phyloP scores from a whole-genome alignment of 2,113 vertebrate species.

The Pionites leucogaster region DNA sequence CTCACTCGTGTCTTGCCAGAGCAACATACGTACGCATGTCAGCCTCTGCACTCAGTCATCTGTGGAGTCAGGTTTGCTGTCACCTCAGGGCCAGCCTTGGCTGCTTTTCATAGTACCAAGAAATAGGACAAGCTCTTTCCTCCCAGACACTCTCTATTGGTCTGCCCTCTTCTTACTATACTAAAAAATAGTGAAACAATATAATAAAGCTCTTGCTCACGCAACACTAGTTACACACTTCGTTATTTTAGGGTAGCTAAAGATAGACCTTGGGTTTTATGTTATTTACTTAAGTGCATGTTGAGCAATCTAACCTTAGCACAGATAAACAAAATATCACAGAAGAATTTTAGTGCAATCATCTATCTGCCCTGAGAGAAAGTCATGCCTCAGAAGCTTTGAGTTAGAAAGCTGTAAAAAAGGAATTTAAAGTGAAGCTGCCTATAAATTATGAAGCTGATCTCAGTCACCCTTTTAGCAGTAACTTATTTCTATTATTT shows the following conservation, averaged over 20 bases:
- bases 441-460: neutral
- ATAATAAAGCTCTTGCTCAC: neutral
- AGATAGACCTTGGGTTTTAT: neutral
- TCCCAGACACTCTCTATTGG: neutral
- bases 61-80: neutral
- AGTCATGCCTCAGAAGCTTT: neutral
- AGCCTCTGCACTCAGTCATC: neutral
- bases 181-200: neutral
- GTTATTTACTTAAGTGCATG: neutral
- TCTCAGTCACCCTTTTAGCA: neutral
- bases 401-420: neutral
- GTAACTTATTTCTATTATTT: neutral
- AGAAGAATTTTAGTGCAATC: neutral
- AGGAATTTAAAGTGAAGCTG: neutral
- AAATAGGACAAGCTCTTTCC: neutral
- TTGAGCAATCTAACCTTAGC: neutral
- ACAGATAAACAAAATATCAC: conserved; percentile 10
- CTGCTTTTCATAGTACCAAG: neutral
- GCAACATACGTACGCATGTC: accelerated
- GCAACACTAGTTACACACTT: neutral
- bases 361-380: neutral
- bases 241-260: neutral
- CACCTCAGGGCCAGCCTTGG: neutral
- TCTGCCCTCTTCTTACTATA: neutral
- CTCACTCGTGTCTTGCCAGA: neutral